phyloP scores from a whole-genome alignment of 2,797 vertebrate species.

The Spea hammondii region DNA sequence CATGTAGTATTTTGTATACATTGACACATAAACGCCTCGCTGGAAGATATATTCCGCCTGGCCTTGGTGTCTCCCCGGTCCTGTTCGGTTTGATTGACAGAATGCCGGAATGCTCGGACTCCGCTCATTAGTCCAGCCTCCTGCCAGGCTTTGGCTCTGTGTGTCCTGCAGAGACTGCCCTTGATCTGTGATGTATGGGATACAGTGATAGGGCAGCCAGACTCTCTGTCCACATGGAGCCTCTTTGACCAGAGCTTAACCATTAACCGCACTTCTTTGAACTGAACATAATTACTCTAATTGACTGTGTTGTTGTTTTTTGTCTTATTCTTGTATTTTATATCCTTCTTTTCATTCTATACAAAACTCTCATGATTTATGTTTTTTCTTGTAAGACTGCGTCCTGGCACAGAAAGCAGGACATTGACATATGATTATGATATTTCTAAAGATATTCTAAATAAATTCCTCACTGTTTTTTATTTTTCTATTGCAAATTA shows the following conservation, averaged over 20 bases:
- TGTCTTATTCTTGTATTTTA: constrained; percentile 34
- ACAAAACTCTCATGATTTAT: not conserved
- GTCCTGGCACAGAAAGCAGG: too few species aligned
- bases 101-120: constrained; percentile 65
- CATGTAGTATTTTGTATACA: too few species aligned
- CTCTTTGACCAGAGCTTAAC: constrained; percentile 51
- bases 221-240: constrained; percentile 64
- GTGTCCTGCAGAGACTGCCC: constrained; percentile 70
- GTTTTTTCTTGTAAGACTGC: not conserved
- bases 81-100: constrained; percentile 60
- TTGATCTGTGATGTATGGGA: constrained; percentile 78
- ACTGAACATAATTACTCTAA: constrained; percentile 65
- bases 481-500: too few species aligned
- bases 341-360: not conserved
- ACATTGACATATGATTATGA: too few species aligned
- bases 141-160: constrained; percentile 72
- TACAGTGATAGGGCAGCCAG: constrained; percentile 61
- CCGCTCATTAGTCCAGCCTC: constrained; percentile 84
- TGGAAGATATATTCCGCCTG: constrained; percentile 3
- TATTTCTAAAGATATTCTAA: too few species aligned
- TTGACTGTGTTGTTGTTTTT: constrained; percentile 57
- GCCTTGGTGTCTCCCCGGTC: constrained; percentile 52
- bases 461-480: too few species aligned
- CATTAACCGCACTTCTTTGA: constrained; percentile 50
- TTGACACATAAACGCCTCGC: not conserved